These are phyloP conservation scores for Cephonodes hylas DNA, from an alignment of 2,888 invertebrate species.

Conservation along the genomic window DNA sequence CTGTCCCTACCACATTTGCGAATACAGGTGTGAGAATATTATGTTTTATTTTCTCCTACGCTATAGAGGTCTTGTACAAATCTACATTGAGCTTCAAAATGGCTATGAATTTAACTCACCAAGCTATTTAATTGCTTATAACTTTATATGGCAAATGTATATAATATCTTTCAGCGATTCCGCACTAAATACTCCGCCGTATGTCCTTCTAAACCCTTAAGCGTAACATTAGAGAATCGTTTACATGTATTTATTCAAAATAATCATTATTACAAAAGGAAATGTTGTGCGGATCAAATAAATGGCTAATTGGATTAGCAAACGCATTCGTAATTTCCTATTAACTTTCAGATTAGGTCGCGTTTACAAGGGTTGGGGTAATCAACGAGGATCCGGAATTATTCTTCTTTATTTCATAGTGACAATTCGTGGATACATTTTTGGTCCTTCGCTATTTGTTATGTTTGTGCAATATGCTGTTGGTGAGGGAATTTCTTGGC, in stretches of 20 bases:
- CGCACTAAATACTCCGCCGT: conserved; percentile 17
- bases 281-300: conserved; percentile 17
- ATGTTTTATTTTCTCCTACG: too few species aligned
- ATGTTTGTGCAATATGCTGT: too few species aligned
- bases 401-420: neutral
- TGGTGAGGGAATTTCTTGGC: too few species aligned
- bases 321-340: neutral
- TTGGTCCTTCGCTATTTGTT: too few species aligned
- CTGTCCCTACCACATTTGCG: too few species aligned
- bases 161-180: neutral
- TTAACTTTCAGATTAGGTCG: neutral
- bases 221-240: conserved; percentile 40
- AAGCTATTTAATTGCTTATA: too few species aligned
- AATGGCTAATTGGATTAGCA: conserved; percentile 27
- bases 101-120: too few species aligned
- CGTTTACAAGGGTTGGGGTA: neutral
- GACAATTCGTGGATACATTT: too few species aligned
- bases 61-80: too few species aligned
- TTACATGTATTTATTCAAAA: conserved; percentile 52
- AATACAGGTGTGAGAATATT: too few species aligned
- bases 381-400: neutral
- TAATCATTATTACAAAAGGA: conserved; percentile 33
- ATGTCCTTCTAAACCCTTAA: conserved; percentile 21
- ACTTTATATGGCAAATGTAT: too few species aligned
- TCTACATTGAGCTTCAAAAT: too few species aligned